Base-by-base conservation (phyloP, 1,140 invertebrate species). In the Neuroterus valhalla region DNA sequence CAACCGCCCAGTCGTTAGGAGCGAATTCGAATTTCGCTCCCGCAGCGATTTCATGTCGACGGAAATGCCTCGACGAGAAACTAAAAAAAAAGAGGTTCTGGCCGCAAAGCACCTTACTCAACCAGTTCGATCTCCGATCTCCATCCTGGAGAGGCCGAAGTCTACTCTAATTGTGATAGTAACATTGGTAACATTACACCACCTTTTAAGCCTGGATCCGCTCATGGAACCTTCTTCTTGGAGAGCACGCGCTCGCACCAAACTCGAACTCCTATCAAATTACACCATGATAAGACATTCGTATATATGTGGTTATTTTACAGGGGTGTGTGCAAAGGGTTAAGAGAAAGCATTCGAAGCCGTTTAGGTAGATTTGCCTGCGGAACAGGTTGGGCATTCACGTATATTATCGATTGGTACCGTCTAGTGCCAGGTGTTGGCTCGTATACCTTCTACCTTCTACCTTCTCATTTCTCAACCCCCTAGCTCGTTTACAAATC, bases 391-490 rank as follows among this genome's bases (percentile, higher is more conserved):
- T 75, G 55, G 71, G 73, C 71, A 76, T 76, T 73, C 71, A 70
- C 21, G 45, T 71, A 62, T 71, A 62, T 45, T 81, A 89, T 89
- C 81, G 87, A 88, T 89, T 88, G 80, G 86, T 89, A 79, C 86
- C 87, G 79, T 86, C 79, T 83, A 78, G 87, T 89, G 73, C 86
- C 87, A 87, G 87, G 86, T 84, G 73, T 84, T 81, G 67, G 72
- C 73, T 79, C 70, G 69, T 75, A 62, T 76, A 81, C 79, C 81
- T 82, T 83, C 81, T 82, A 69, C 31, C 31, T 38, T 38, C 31
- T 38, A 38, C 1, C 31, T 38, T 38, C 31, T 38, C 31, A 38
- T 38, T 62, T 31, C 55, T 62, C 55, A 62, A 62, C 55, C 55
- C 50, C 31, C 55, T 38, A 26, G 23, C n/a, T 62, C 12, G 52